These are phyloP conservation scores for Furcifer pardalis DNA, from an alignment of 2,797 vertebrate species.

Conservation along the genomic window DNA sequence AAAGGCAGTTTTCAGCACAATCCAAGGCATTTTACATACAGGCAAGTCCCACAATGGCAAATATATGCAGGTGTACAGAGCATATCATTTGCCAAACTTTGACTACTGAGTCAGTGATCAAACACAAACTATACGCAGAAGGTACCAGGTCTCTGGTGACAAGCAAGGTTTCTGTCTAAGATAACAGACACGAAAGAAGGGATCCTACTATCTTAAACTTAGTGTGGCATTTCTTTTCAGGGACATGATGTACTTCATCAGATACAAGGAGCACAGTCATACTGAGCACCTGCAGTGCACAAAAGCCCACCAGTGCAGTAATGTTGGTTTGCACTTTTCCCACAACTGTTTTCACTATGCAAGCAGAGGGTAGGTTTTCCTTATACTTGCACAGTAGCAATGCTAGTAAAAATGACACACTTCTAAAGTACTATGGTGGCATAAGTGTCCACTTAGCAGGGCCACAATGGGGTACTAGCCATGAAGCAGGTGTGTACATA, in stretches of 20 bases:
- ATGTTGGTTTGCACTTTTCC: too few species aligned
- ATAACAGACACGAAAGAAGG: neutral
- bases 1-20: neutral
- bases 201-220: neutral
- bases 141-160: neutral
- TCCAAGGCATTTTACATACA: neutral
- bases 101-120: neutral
- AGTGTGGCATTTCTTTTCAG: neutral
- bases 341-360: too few species aligned
- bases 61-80: neutral
- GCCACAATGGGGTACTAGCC: too few species aligned
- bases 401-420: too few species aligned
- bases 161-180: neutral
- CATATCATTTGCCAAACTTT: neutral
- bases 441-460: too few species aligned
- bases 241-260: neutral
- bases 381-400: too few species aligned
- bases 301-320: too few species aligned
- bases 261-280: too few species aligned
- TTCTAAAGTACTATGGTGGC: too few species aligned
- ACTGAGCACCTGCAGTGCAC: too few species aligned
- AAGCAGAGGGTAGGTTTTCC: too few species aligned
- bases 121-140: neutral
- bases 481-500: neutral
- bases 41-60: neutral